Conservation (phyloP, 2,888 invertebrate species). For the Ornithoptera priamus region DNA sequence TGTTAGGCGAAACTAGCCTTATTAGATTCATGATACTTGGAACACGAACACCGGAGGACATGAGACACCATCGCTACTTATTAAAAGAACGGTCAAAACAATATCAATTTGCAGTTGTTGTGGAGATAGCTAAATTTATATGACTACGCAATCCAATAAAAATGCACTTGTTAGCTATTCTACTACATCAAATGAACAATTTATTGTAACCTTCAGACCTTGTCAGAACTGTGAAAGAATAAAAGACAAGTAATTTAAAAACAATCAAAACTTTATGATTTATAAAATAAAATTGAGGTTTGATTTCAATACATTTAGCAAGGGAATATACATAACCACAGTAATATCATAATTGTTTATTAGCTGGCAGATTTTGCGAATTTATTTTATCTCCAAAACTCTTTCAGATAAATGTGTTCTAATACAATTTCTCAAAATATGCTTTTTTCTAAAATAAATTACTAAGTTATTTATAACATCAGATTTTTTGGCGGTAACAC, state of each 20-base stretch:
- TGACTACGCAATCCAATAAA: constrained; percentile 52
- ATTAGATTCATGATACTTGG: constrained; percentile 34
- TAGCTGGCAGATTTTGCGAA: no score
- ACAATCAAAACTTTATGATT: no score
- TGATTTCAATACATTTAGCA: no score
- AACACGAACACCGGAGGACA: constrained; percentile 36
- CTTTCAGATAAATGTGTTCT: no score
- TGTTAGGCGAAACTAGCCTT: constrained; percentile 22
- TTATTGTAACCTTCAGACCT: constrained; percentile 37
- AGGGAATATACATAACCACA: no score
- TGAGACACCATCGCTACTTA: constrained; percentile 47
- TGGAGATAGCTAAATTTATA: constrained; percentile 59
- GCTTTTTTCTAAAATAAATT: no score
- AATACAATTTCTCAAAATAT: no score
- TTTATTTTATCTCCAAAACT: no score
- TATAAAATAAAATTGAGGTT: no score
- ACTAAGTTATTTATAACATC: no score
- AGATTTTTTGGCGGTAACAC: no score
- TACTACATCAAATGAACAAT: constrained; percentile 47
- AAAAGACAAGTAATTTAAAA: constrained; percentile 4
- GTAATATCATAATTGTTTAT: no score
- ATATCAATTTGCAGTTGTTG: constrained; percentile 62
- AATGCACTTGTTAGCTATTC: constrained; percentile 39
- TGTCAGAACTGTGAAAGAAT: constrained; percentile 21
- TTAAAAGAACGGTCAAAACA: constrained; percentile 54